phyloP scores from a whole-genome alignment of 30 jellyfish, hydroid and myxozoan species.

The Pelagia noctiluca region DNA sequence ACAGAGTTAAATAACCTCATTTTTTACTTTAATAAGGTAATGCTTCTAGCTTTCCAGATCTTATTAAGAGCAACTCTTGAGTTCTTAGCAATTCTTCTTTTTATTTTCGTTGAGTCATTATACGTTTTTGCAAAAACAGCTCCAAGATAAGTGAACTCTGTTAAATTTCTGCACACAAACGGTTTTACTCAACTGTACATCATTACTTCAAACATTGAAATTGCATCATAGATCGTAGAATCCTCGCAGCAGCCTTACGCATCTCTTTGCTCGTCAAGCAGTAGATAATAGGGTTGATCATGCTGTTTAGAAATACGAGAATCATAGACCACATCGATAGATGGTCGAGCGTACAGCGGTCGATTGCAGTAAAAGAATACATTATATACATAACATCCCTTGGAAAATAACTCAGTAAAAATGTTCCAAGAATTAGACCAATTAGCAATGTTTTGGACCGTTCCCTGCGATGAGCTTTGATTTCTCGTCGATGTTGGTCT shows the following conservation, averaged over 20 bases:
- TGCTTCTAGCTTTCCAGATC: constrained; percentile 38
- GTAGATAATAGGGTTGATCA: neutral
- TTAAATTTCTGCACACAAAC: too few relatives aligned
- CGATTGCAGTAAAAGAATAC: too few relatives aligned
- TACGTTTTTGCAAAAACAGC: constrained; percentile 17
- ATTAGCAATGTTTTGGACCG: neutral
- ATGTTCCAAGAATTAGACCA: neutral
- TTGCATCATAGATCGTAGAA: too few relatives aligned
- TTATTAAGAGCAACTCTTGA: constrained; percentile 25
- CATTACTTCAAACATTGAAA: too few relatives aligned
- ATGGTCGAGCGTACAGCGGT: too few relatives aligned
- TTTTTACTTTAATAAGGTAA: neutral
- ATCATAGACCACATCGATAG: too few relatives aligned
- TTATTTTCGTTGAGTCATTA: constrained; percentile 8
- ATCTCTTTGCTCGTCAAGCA: neutral
- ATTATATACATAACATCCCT: neutral
- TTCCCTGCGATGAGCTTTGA: neutral
- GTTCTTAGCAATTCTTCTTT: constrained; percentile 10
- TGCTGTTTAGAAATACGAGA: neutral
- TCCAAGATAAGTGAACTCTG: constrained; percentile 24
- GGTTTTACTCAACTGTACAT: too few relatives aligned
- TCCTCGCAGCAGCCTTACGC: neutral
- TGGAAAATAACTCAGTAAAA: neutral
- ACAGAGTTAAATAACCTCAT: constrained; percentile 25
- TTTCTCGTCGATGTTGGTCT: too few relatives aligned